Evolutionary conservation across 2,888 invertebrate species (phyloP).

Genomic region (Cyrtodaria siliqua): DNA sequence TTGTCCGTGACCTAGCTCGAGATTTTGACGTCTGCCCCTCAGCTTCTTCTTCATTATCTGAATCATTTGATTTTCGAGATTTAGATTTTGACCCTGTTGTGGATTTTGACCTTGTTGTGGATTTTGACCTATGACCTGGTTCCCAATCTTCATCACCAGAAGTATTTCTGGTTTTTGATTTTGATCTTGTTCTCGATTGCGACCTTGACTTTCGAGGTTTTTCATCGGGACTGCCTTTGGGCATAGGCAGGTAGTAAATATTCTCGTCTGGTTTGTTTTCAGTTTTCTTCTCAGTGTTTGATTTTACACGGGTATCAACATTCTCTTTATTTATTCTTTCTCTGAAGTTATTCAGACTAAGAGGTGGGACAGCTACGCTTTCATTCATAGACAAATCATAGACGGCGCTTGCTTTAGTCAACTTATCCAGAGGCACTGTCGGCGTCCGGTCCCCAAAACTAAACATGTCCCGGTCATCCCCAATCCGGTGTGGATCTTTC

Average conservation of each 20-base stretch:
- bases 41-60: conserved; percentile 2
- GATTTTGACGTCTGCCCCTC: background rate
- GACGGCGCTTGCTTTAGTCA: conserved; percentile 50
- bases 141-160: background rate
- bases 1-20: conserved; percentile 9
- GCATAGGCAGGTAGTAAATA: conserved; percentile 54
- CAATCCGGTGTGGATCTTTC: conserved; percentile 53
- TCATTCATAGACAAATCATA: conserved; percentile 76
- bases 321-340: conserved; percentile 21
- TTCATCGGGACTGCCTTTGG: conserved; percentile 48
- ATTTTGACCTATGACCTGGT: conserved; percentile 4
- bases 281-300: conserved; percentile 5
- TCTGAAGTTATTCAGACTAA: conserved; percentile 31
- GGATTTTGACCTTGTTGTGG: conserved; percentile 13
- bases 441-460: conserved; percentile 62
- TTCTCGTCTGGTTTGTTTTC: conserved; percentile 24
- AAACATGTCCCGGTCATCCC: conserved; percentile 56
- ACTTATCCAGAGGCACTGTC: conserved; percentile 49
- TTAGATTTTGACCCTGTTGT: too few relatives aligned
- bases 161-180: conserved; percentile 6
- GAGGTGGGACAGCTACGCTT: conserved; percentile 43
- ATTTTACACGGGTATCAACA: background rate
- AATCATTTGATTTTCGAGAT: conserved; percentile 5
- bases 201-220: conserved; percentile 39
- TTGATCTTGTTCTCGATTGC: conserved; percentile 12